Evolutionary conservation across 1,140 invertebrate genomes (phyloP), one percentile per base, ranked within the genome.

Genomic region (Apis florea): DNA sequence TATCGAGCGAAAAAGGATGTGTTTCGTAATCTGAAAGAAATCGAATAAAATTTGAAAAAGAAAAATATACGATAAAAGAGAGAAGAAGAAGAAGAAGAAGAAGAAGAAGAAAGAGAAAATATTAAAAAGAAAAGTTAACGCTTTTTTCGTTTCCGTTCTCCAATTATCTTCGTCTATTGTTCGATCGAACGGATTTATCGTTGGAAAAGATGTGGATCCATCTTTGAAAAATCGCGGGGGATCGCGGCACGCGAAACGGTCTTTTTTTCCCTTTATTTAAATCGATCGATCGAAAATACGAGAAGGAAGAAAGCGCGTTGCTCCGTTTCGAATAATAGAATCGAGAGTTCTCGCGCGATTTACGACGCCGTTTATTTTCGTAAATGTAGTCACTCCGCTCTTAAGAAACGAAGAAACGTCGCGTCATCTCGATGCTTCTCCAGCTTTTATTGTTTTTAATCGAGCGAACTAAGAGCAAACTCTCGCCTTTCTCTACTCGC

Each of bases 391-490:
- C 78, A 73, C 61, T 21, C 47, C 47, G 17, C 69, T 53, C 77
- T 59, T 79, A 71, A 79, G 68, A 79, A 26, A 8, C 51, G n/a
- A 80, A 73, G 26, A 71, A 73, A 47, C 78, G 59, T 49, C 61
- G 26, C 53, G 51, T 56, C 70, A 21, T 40, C 31, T 61, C 40
- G 40, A 11, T 49, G 24, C 63, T 47, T 54, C 61, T 51, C 12
- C 15, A 26, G n/a, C n/a, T 79, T 79, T 74, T 74, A 66, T 74
- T 74, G 78, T 53, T 80, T 64, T 73, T 64, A 73, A 80, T 80
- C n/a, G 78, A n/a, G 9, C 47, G 26, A 19, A 54, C 77, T 31
- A 49, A 66, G 17, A 64, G 31, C n/a, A 31, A 12, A 12, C n/a
- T 69, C 58, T 51, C 49, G 15, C 19, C 31, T 61, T 71, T 70